Evolutionary conservation across 2,113 vertebrate genomes (phyloP), one percentile per base, ranked within the genome.

Genomic region (Dunckerocampus dactyliophorus): DNA sequence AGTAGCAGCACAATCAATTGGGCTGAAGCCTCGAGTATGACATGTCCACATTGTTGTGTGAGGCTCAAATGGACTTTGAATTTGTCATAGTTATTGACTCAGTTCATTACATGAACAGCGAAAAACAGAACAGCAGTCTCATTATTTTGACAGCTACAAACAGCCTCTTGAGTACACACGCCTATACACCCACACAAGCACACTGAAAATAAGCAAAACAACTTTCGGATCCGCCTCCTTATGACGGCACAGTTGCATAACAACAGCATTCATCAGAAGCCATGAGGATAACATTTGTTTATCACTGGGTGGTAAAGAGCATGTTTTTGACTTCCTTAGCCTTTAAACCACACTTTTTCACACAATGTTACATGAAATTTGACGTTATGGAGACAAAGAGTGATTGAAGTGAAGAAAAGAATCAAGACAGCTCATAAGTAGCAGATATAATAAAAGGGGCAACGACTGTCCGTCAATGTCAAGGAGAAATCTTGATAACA

Each of bases 131-230:
- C 54, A 49, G 77, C 21, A 61, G 60, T 75, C 74, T 81, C 69
- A 84, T 87, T 82, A 76, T 80, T 79, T 74, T 79, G 83, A 83
- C 82, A 85, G 74, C 63, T 75, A 80, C 74, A 80, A 76, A 82
- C 72, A 57, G 28, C 20, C 43, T 59, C 39, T 51, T 22, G 55
- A 59, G 28, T 34, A 21, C 46, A 21, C 46, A n/a, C 19, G 15
- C 51, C 28, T 2, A 22, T 66, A 67, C 51, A 43, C 6, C 22
- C 37, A 62, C 22, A 34, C n/a, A 67, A 12, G 14, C 20, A 54
- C 47, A 19, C 8, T 22, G 24, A 61, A 73, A 63, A 63, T 48
- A 59, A 28, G 63, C 34, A 62, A 54, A 15, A 59, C 43, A 51
- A 52, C 55, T 69, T 50, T 20, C 46, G 56, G 22, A 76, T 65